Base-by-base conservation (phyloP, 2,888 invertebrate species). In the Exephanes ischioxanthus region DNA sequence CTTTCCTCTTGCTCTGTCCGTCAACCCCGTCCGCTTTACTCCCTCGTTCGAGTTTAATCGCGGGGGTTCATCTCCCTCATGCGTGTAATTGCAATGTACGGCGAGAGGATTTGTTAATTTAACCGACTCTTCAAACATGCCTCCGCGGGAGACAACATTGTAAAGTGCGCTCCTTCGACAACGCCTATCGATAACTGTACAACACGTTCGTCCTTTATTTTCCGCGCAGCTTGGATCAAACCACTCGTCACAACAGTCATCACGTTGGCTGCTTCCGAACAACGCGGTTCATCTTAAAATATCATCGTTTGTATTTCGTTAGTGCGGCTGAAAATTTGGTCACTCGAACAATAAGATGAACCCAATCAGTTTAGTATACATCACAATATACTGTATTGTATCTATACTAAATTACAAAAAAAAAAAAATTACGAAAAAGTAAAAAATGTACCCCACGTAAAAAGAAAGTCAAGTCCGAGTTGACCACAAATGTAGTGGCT, bases 31-130 rank as follows among this genome's bases (percentile, higher is more conserved):
- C 63, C 78, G 78, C 72, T 75, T 66, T 79, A 26, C 70, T 66
- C 71, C 55, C 82, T 82, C 85, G 71, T 85, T 81, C 76, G 76
- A 85, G 66, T 85, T 85, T 79, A 76, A 82, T 82, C 85, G 70
- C 61, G 67, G 68, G 16, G 63, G 30, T 63, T 30, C 30, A 63
- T 63, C 63, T 48, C 45, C 33, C 81, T 53, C 41, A 14, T 37
- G 78, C 68, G 30, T 78, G 70, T 61, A 58, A 78, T 78, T 41
- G 78, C 53, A 22, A 37, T 75, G 26, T 68, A 58, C 67, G 67
- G 45, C 53, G 68, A 63, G 61, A 68, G 72, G 51, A 78, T 81
- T 81, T 77, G 30, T 51, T 11, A 58, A 80, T 68, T 73, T 61
- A 72, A 72, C 72, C 22, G 41, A 41, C 58, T 73, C 45, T 26